A percentile compares a stretch with the other conserved stretches of the same genome.
Conservation (phyloP, 2,888 invertebrate genomes). For the Dolichomitus sp. region DNA sequence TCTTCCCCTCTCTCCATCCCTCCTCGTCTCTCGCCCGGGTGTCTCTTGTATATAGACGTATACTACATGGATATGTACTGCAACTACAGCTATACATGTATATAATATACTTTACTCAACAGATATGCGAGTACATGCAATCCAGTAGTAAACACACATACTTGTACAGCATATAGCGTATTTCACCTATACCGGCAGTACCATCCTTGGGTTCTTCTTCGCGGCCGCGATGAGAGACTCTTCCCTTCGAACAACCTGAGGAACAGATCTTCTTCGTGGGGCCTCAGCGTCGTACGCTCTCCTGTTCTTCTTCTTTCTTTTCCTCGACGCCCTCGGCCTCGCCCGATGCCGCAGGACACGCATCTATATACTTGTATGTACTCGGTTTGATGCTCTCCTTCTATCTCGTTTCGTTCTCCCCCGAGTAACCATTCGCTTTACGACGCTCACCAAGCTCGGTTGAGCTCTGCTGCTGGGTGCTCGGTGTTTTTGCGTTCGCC, state of each 20-base stretch:
- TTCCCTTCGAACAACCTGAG: constrained; percentile 50
- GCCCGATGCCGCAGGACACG: constrained; percentile 51
- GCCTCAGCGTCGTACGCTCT: constrained; percentile 39
- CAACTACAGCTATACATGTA: constrained; percentile 2
- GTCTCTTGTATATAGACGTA: constrained; percentile 15
- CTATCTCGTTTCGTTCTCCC: constrained; percentile 64
- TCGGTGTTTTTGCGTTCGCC: constrained; percentile 82
- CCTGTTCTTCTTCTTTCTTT: constrained; percentile 59
- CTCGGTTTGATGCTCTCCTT: constrained; percentile 47
- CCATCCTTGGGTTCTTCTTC: constrained; percentile 52
- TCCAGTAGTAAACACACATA: constrained; percentile 21
- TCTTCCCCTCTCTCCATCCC: constrained; percentile 76
- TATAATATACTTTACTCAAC: constrained; percentile 13
- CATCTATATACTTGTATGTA: constrained; percentile 40
- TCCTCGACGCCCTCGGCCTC: constrained; percentile 62
- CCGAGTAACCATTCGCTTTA: constrained; percentile 80
- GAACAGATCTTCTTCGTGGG: constrained; percentile 55
- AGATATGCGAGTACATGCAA: neutral
- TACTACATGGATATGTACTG: neutral
- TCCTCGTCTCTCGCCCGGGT: constrained; percentile 32
- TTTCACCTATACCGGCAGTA: constrained; percentile 39
- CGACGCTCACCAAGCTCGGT: constrained; percentile 72
- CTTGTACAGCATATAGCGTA: constrained; percentile 20
- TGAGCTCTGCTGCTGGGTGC: constrained; percentile 32
- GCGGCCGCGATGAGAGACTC: constrained; percentile 54